Evolutionary conservation across 2,113 vertebrate genomes (phyloP).

Genomic region (Pelecanus crispus): DNA sequence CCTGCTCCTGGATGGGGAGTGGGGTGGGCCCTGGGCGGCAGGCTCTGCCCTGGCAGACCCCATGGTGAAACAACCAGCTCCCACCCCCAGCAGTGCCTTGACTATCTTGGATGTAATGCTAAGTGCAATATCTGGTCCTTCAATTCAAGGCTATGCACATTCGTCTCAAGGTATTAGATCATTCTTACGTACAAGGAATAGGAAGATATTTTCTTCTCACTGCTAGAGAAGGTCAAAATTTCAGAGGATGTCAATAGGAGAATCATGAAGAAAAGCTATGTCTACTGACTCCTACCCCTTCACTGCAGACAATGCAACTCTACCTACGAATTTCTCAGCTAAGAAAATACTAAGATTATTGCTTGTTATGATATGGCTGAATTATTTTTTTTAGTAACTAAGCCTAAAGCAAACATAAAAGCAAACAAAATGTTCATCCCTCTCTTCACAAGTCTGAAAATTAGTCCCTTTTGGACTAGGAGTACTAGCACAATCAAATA

Average conservation of each 20-base stretch:
- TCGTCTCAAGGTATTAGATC: neutral
- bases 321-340: neutral
- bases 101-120: neutral
- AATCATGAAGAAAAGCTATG: neutral
- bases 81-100: neutral
- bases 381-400: neutral
- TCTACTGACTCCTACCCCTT: neutral
- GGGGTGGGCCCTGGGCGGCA: neutral
- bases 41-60: neutral
- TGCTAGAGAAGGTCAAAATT: neutral
- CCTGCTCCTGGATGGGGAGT: neutral
- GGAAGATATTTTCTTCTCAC: neutral
- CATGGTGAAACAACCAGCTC: neutral
- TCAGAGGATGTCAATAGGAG: neutral
- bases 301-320: neutral
- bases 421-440: neutral
- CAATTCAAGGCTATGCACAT: neutral
- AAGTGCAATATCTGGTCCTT: neutral
- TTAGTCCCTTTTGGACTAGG: neutral
- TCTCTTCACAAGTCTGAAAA: neutral
- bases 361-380: neutral
- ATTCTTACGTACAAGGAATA: neutral
- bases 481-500: neutral
- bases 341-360: neutral
- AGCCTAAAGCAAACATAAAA: neutral